phyloP scores from a whole-genome alignment of 2,797 vertebrate species.

The Leontocebus nigricollis region DNA sequence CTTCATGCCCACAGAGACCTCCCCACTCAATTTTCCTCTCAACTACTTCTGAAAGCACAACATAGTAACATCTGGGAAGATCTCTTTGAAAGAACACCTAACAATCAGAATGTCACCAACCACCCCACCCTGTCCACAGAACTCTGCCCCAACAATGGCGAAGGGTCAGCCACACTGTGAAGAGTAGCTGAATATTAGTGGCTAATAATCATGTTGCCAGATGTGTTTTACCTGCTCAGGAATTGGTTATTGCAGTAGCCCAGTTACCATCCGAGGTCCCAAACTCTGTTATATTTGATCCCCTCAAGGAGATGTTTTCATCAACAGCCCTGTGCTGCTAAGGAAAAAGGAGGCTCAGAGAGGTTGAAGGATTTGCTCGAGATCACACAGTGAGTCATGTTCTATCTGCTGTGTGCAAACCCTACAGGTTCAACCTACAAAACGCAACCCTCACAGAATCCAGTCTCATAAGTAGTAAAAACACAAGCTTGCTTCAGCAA shows the following conservation, averaged over 20 bases:
- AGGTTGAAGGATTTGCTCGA: conserved; percentile 15
- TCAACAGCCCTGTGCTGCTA: not conserved
- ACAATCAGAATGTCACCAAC: not conserved
- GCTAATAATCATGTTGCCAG: not conserved
- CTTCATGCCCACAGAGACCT: rapidly evolving
- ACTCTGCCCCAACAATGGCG: not conserved
- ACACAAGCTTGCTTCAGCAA: not conserved
- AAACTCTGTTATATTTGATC: not conserved
- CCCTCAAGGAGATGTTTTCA: not conserved
- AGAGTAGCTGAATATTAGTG: not conserved
- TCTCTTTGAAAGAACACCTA: conserved; percentile 28
- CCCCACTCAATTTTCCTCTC: not conserved
- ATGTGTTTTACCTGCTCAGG: not conserved
- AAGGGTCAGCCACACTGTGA: not conserved
- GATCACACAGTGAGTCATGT: not conserved
- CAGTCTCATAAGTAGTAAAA: not conserved
- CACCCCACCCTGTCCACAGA: not conserved
- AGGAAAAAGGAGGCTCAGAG: not conserved
- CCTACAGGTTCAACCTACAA: not conserved
- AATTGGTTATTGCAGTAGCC: not conserved
- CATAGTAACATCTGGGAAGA: not conserved
- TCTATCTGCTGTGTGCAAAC: not conserved
- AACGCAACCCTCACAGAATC: not conserved
- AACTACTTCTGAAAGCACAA: not conserved
- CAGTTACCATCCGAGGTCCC: not conserved